A percentile compares a stretch with the other conserved stretches of the same genome.
phyloP scores from a whole-genome alignment of 2,888 invertebrate genomes.

The Napeogenes sylphis region DNA sequence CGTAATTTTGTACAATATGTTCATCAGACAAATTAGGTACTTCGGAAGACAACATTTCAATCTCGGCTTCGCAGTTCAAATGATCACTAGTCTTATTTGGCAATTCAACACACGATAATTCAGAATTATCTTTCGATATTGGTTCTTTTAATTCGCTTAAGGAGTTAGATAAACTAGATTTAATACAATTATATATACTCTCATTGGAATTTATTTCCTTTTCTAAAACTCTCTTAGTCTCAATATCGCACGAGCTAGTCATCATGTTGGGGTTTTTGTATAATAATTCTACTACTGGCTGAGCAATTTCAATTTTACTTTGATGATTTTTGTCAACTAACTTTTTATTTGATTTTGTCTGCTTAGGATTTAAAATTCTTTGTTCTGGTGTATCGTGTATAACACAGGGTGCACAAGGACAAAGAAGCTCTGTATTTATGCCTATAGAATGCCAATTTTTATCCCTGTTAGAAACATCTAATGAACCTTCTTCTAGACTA shows the following conservation, averaged over 20 bases:
- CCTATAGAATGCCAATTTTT: slow-evolving; percentile 55
- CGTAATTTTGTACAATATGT: slow-evolving; percentile 52
- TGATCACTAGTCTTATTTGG: neutral
- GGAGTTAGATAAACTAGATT: slow-evolving; percentile 36
- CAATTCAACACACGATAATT: neutral
- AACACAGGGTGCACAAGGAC: slow-evolving; percentile 60
- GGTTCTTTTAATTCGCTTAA: slow-evolving; percentile 14
- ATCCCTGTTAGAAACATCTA: slow-evolving; percentile 31
- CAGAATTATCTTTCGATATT: slow-evolving; percentile 7
- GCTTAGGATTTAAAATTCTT: slow-evolving; percentile 39
- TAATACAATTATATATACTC: slow-evolving; percentile 31
- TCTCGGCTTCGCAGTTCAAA: neutral
- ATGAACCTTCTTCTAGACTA: slow-evolving; percentile 54
- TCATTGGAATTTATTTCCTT: slow-evolving; percentile 37
- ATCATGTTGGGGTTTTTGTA: slow-evolving; percentile 59
- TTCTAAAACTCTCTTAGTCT: slow-evolving; percentile 37
- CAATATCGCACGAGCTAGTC: slow-evolving; percentile 47
- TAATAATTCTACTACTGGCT: slow-evolving; percentile 53
- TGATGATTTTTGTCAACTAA: slow-evolving; percentile 11
- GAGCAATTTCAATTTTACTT: slow-evolving; percentile 15
- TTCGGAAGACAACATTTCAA: slow-evolving; percentile 17
- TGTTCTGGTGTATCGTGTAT: slow-evolving; percentile 54
- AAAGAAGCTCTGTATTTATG: slow-evolving; percentile 62
- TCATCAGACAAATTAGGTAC: slow-evolving; percentile 47
- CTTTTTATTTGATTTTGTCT: slow-evolving; percentile 26